Percentiles rank a stretch among this genome's conserved stretches.
phyloP scores from a whole-genome alignment of 1,140 invertebrate species.

The Prorops nasuta region DNA sequence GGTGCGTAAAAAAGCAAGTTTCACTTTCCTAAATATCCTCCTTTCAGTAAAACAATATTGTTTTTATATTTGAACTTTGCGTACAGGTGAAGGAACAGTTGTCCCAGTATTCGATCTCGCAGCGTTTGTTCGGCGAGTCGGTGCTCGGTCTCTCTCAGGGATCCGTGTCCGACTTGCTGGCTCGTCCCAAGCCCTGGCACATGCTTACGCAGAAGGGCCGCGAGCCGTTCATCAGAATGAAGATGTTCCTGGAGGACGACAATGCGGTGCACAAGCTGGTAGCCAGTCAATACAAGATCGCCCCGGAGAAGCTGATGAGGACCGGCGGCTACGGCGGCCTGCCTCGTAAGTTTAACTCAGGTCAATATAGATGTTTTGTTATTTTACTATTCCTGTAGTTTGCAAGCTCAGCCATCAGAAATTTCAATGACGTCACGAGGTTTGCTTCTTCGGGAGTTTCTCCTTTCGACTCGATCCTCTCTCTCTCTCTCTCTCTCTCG shows the following conservation, averaged over 20 bases:
- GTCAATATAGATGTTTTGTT: slow-evolving; percentile 59
- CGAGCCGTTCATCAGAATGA: slow-evolving; percentile 97
- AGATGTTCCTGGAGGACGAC: slow-evolving; percentile 96
- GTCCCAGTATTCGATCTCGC: slow-evolving; percentile 97
- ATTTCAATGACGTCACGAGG: slow-evolving; percentile 10
- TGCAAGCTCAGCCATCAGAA: slow-evolving; percentile 32
- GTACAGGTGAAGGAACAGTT: slow-evolving; percentile 90
- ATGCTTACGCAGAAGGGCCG: slow-evolving; percentile 96
- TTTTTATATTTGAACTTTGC: background rate
- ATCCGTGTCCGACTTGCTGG: slow-evolving; percentile 91
- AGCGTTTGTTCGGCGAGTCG: slow-evolving; percentile 95
- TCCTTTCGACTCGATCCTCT: too few relatives aligned
- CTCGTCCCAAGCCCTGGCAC: slow-evolving; percentile 94
- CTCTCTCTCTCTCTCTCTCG: too few relatives aligned
- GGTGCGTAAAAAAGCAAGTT: slow-evolving; percentile 54
- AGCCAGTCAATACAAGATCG: slow-evolving; percentile 96
- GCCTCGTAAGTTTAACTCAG: slow-evolving; percentile 68
- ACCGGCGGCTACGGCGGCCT: slow-evolving; percentile 88
- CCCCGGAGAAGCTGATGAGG: slow-evolving; percentile 92
- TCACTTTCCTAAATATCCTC: background rate
- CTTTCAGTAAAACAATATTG: background rate
- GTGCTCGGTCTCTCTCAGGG: slow-evolving; percentile 95
- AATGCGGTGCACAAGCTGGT: slow-evolving; percentile 96
- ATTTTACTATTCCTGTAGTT: slow-evolving; percentile 46
- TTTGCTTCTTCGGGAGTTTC: background rate